Conservation (phyloP, 1,140 invertebrate genomes). For the Pachyrhynchus sulphureomaculatus region DNA sequence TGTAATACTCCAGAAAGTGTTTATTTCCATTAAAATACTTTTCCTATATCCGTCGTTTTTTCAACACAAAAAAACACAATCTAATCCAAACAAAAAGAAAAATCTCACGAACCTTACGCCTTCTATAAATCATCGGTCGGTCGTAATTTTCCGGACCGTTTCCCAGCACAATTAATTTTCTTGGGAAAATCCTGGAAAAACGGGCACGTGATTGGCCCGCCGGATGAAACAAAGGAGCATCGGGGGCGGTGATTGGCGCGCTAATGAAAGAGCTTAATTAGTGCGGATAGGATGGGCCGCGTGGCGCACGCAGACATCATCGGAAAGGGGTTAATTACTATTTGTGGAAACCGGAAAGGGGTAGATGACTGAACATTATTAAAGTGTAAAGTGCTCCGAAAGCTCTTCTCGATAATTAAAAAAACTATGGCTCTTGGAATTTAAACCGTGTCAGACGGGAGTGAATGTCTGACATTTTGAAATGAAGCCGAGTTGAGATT, state of each 20-base stretch:
- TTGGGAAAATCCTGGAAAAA: conserved; percentile 22
- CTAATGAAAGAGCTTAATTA: conserved; percentile 23
- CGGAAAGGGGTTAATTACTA: no score
- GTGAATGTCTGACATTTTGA: no score
- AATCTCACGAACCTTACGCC: conserved; percentile 23
- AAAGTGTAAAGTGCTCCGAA: no score
- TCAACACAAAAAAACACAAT: conserved; percentile 17
- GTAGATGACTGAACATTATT: no score
- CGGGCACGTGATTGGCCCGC: conserved; percentile 3
- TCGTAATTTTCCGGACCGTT: conserved; percentile 25
- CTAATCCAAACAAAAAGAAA: conserved; percentile 28
- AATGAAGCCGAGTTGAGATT: no score
- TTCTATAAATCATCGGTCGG: conserved; percentile 24
- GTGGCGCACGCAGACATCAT: no score
- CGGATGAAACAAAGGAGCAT: conserved; percentile 20
- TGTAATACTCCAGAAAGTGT: conserved; percentile 1
- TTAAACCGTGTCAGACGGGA: no score
- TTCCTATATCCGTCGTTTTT: background rate
- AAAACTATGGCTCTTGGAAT: no score
- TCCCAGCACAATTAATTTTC: conserved; percentile 22
- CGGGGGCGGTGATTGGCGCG: conserved; percentile 13
- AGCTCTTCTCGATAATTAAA: no score
- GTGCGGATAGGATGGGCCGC: background rate
- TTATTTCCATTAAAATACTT: conserved; percentile 11
- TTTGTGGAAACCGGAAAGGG: no score